Evolutionary conservation across 64 coral and sea anemone species (phyloP).

Genomic region (Hydrozoanthus tunicans): DNA sequence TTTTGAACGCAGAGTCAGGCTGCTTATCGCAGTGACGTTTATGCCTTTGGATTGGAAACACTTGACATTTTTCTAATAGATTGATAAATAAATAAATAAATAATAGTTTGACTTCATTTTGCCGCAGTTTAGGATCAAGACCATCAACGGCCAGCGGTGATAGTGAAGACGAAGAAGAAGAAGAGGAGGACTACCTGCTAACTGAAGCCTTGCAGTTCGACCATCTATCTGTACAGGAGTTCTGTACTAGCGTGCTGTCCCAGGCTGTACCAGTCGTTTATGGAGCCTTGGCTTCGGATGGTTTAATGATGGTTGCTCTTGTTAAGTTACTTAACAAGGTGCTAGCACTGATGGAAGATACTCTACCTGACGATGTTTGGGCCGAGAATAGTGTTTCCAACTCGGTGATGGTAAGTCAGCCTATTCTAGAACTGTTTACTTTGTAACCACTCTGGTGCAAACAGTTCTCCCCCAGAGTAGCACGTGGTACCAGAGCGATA

Average conservation of each 20-base stretch:
- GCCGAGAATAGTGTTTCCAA: slow-evolving; percentile 61
- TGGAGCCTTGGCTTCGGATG: slow-evolving; percentile 53
- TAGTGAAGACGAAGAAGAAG: slow-evolving; percentile 52
- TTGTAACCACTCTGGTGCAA: background rate
- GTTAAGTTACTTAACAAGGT: slow-evolving; percentile 68
- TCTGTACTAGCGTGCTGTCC: slow-evolving; percentile 76
- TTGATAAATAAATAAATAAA: no score
- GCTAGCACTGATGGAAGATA: slow-evolving; percentile 57
- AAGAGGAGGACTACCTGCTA: slow-evolving; percentile 70
- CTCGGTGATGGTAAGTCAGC: slow-evolving; percentile 71
- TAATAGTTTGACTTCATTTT: background rate
- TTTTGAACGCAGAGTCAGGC: no score
- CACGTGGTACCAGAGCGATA: no score
- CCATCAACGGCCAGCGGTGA: slow-evolving; percentile 27
- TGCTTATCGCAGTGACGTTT: no score
- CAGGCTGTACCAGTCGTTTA: slow-evolving; percentile 47
- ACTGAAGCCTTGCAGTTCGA: slow-evolving; percentile 87
- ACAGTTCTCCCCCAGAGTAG: no score
- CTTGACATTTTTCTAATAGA: no score
- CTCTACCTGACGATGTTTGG: slow-evolving; percentile 78
- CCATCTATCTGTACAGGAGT: slow-evolving; percentile 92
- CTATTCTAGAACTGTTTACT: background rate
- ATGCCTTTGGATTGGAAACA: no score
- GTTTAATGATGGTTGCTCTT: slow-evolving; percentile 49
- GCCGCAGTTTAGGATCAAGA: slow-evolving; percentile 52